Conservation (phyloP, 2,113 vertebrate species). For the Mohoua ochrocephala region DNA sequence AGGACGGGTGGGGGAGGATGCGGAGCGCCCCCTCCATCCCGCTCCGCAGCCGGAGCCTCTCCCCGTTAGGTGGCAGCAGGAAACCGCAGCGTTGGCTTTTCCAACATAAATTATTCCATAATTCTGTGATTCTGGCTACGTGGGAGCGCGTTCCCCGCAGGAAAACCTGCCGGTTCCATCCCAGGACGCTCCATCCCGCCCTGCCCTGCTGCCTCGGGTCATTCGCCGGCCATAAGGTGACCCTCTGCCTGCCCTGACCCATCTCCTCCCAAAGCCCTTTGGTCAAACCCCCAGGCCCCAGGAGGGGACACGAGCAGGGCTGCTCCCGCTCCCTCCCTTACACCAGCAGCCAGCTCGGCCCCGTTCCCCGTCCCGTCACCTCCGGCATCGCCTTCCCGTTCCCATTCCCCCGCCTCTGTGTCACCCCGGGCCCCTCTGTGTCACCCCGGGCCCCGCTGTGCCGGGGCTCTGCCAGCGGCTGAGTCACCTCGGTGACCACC, state of each 20-base stretch:
- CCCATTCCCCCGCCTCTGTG: neutral
- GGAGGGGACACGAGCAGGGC: neutral
- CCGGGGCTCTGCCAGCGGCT: neutral
- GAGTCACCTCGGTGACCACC: slow-evolving; percentile 50
- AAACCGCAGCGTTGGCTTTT: neutral
- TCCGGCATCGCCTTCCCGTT: neutral
- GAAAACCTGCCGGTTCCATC: neutral
- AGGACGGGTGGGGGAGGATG: neutral
- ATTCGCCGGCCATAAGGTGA: neutral
- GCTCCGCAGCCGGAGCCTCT: neutral
- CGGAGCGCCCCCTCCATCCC: neutral
- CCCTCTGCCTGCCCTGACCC: neutral
- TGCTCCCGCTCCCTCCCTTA: neutral
- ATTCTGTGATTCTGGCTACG: neutral
- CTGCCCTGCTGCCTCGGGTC: neutral
- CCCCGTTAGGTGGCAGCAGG: slow-evolving; percentile 55
- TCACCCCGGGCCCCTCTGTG: fast-evolving
- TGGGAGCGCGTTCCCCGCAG: neutral
- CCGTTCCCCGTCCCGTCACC: neutral
- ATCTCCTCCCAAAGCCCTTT: fast-evolving
- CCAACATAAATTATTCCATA: neutral
- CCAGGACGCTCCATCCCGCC: fast-evolving
- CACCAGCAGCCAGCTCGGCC: neutral
- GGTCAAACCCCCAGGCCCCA: neutral
- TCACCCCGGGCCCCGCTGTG: fast-evolving